Evolutionary conservation across 2,797 vertebrate genomes (phyloP).

Genomic region (Siniperca undulata): DNA sequence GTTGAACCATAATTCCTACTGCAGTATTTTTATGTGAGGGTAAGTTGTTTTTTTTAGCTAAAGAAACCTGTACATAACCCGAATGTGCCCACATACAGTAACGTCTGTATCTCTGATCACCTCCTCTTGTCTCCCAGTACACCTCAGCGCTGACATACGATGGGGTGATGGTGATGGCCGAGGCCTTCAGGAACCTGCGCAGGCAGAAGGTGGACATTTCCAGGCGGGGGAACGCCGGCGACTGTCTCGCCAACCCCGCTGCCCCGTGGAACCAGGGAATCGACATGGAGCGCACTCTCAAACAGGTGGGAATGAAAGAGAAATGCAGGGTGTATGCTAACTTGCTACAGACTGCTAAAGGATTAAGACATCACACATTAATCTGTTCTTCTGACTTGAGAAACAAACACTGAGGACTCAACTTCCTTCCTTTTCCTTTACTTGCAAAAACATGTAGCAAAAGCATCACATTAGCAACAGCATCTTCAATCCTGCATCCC

Average conservation of each 20-base stretch:
- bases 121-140: slow-evolving; percentile 84
- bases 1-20: background rate
- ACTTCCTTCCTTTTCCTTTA: background rate
- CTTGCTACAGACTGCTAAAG: background rate
- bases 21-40: background rate
- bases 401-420: background rate
- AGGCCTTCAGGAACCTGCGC: slow-evolving; percentile 94
- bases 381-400: background rate
- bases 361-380: background rate
- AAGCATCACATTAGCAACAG: background rate
- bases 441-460: background rate
- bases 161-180: slow-evolving; percentile 96
- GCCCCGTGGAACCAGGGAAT: slow-evolving; percentile 97
- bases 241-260: slow-evolving; percentile 95
- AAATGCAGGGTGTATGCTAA: background rate
- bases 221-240: slow-evolving; percentile 93
- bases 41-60: background rate
- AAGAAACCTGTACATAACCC: background rate
- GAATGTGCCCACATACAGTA: background rate
- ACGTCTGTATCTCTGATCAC: background rate
- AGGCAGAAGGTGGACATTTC: slow-evolving; percentile 96
- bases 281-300: slow-evolving; percentile 96
- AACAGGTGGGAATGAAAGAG: slow-evolving; percentile 85
- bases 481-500: background rate
- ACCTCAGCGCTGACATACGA: slow-evolving; percentile 96